Base-by-base conservation (phyloP, 2,113 vertebrate species). In the Pelmatolapia mariae region DNA sequence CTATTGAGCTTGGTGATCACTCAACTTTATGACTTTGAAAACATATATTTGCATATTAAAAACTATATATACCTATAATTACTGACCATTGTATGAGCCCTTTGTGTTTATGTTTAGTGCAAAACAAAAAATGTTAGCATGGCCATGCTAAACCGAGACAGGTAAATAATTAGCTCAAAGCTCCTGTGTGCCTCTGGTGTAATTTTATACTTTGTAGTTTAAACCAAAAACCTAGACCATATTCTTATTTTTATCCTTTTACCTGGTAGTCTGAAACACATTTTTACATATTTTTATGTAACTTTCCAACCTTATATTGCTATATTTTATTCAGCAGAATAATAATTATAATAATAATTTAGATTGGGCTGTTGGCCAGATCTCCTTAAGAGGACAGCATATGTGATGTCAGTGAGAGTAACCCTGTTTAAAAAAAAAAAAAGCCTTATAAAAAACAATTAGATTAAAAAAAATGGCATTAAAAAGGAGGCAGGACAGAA, bases 21-120 rank as follows among this genome's bases (percentile, higher is more conserved):
- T 66, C 31, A 0, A 0, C 33, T 66, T 36, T 36, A 36, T 66
- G n/a, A 3, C 19, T 38, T n/a, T 38, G 22, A 38, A 61, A 66
- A 66, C 0, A 66, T 38, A n/a, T 66, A 66, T 66, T 66, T 66
- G 18, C 31, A n/a, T 18, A 63, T 36, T n/a, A 36, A 63, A 59
- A 63, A 63, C 1, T 36, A 63, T 36, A 33, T 19, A 19, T 11
- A 61, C 57, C 5, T 33, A 63, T 63, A 36, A 63, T 63, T 33
- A 36, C 29, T 36, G 3, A 3, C 6, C 31, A 36, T 11, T 36
- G 16, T 0, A 63, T 33, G 10, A 36, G 1, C 31, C 18, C 9
- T 66, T 66, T 66, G 31, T 36, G 3, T 63, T 33, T 19, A 9
- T 33, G 61, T 66, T 66, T 66, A n/a, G 31, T n/a, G 31, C 31